phyloP scores from a whole-genome alignment of 2,113 vertebrate species.

The Cebidichthys violaceus region DNA sequence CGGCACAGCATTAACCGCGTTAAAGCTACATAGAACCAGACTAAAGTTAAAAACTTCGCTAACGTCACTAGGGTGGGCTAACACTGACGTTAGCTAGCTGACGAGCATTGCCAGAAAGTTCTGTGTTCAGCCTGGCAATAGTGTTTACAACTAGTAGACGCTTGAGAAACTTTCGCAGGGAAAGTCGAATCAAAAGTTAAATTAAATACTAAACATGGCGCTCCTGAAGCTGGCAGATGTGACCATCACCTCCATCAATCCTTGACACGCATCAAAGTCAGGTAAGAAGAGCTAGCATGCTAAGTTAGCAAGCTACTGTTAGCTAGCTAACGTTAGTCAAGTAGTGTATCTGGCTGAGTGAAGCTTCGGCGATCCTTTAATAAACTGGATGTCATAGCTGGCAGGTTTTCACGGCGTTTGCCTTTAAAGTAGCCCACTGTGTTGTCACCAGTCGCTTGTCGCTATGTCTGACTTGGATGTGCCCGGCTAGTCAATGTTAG shows the following conservation, averaged over 20 bases:
- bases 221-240: not conserved
- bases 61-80: not conserved
- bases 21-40: not conserved
- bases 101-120: not conserved
- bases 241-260: slow-evolving; percentile 1
- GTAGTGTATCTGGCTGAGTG: not conserved
- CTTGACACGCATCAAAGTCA: slow-evolving; percentile 23
- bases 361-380: too few relatives aligned
- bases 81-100: not conserved
- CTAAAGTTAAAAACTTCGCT: not conserved
- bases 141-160: not conserved
- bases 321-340: not conserved
- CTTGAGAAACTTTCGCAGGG: not conserved
- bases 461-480: not conserved
- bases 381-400: not conserved
- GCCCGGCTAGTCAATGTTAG: not conserved
- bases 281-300: slow-evolving; percentile 46
- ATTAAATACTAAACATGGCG: slow-evolving; percentile 22
- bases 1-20: not conserved
- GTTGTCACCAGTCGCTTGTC: not conserved
- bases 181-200: too few relatives aligned
- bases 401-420: not conserved
- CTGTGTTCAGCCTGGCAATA: not conserved
- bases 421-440: fast-evolving
- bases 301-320: slow-evolving; percentile 19